Evolutionary conservation across 2,113 vertebrate genomes (phyloP), one percentile per base, ranked within the genome.

Genomic region (Tonatia bakeri): DNA sequence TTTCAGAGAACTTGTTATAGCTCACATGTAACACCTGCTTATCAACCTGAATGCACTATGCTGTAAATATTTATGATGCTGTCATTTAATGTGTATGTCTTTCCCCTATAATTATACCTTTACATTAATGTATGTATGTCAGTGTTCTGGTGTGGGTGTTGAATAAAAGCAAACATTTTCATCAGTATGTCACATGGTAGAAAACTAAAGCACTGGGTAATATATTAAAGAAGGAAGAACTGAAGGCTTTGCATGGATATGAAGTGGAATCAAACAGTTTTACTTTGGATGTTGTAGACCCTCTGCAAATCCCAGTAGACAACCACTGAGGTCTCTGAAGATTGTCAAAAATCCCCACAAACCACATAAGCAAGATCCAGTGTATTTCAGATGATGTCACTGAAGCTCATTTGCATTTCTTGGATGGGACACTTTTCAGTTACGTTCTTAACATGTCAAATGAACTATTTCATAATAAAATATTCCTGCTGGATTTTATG

Each of bases 331-430:
- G 36, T 95, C 70, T 85, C 75, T 31, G 31, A 70, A 88, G 89
- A 70, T 91, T 96, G 88, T 56, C 67, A 85, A 10, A 93, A 65
- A 13, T 76, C 17, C 79, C 89, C 83, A 47, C 52, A 88, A 91
- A 92, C 95, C 70, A 0, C 65, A 73, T 14, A 26, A 83, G 77
- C 80, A 81, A 67, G 38, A 95, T 75, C 93, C 80, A 88, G 3
- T 73, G 38, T 70, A 50, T 93, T 93, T 91, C 52, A 59, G 45
- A 80, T 97, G 96, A 97, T 95, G 97, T 95, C 96, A 96, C 91
- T 85, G 50, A 87, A 67, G 36, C 36, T 81, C 73, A n/a, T 83
- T 91, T 96, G 59, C 97, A 45, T 91, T 91, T 96, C 83, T 96
- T 96, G 96, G 80, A 92, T 93, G 38, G 54, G 38, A 36, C 79